Percentiles rank a stretch among this genome's conserved stretches.
Evolutionary conservation across 53 echinoderm and acorn worm genomes (phyloP).

Genomic region (Stichopus horrens): DNA sequence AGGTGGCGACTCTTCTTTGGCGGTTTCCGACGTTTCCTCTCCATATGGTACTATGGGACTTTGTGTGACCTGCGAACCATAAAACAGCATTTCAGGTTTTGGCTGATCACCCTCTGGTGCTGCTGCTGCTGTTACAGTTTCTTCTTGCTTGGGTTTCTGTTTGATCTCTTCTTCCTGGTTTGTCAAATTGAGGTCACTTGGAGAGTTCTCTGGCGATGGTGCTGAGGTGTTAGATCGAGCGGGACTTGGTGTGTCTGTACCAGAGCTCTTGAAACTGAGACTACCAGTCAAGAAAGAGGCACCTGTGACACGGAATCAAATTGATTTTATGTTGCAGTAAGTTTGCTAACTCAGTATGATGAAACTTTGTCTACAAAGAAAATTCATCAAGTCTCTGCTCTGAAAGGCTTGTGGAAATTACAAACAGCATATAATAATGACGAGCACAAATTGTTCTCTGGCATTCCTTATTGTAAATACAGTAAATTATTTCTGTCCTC

Average conservation of each 20-base stretch:
- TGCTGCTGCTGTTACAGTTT: background rate
- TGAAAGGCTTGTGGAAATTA: too few species aligned
- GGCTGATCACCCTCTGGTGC: background rate
- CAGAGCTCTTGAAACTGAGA: constrained; percentile 41
- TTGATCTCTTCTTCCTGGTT: background rate
- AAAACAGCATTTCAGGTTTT: background rate
- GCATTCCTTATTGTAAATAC: too few species aligned
- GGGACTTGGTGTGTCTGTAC: constrained; percentile 41
- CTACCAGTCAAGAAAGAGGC: constrained; percentile 59
- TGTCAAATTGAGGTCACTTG: constrained; percentile 32
- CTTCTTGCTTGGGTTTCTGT: background rate
- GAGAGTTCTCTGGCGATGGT: constrained; percentile 54
- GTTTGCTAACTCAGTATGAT: too few species aligned
- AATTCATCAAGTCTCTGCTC: too few species aligned
- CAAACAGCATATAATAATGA: too few species aligned
- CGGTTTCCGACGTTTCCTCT: background rate
- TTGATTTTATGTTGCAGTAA: too few species aligned
- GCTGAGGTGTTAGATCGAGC: constrained; percentile 51
- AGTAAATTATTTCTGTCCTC: too few species aligned
- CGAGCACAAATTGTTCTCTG: too few species aligned
- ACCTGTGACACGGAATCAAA: background rate
- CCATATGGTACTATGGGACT: constrained; percentile 25
- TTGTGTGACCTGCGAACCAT: background rate
- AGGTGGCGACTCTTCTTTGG: constrained; percentile 12
- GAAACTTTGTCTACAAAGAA: too few species aligned